Evolutionary conservation across 2,797 vertebrate genomes (phyloP), one percentile per base, ranked within the genome.

Genomic region (Lithobates sylvaticus): DNA sequence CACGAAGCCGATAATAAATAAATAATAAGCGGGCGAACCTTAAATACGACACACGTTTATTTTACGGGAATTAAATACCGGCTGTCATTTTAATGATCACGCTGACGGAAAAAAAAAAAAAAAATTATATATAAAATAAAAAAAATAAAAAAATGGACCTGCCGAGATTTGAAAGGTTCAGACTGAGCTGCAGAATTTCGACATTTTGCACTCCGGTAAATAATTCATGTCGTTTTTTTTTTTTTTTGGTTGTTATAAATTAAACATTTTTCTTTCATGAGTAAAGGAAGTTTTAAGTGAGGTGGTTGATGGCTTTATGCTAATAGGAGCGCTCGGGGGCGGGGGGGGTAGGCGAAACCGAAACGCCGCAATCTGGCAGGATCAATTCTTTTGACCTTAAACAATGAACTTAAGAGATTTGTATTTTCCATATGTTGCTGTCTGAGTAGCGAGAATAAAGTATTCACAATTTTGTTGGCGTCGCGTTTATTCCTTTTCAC

Each of bases 181-280:
- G 6, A n/a, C 65, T 73, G 65, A n/a, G 65, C 80, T 73, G 50
- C 36, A 27, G 50, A 73, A 58, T 78, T 73, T 58, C 16, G 21
- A 73, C 85, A 83, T 78, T 68, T 83, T 86, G 54, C 50, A 77
- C 79, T 10, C 10, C 10, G 27, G 69, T 78, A 83, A 87, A 83
- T 82, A 76, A 86, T 87, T 83, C 39, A 83, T 71, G 76, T 39
- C 64, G 34, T 42, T 34, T 39, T 10, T 39, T 39, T 42, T 34
- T 36, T 39, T 39, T 39, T 39, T 39, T 36, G 34, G 32, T 42
- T 76, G 39, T 70, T 73, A 50, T 85, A 78, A 79, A 85, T 85
- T 39, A 85, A 65, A 85, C 69, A 85, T 85, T 47, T 32, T 39
- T 78, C 2, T 71, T 85, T 79, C 27, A 29, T 71, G 67, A 70